Evolutionary conservation across 2,888 invertebrate species (phyloP).

Genomic region (Plebejus melissa): DNA sequence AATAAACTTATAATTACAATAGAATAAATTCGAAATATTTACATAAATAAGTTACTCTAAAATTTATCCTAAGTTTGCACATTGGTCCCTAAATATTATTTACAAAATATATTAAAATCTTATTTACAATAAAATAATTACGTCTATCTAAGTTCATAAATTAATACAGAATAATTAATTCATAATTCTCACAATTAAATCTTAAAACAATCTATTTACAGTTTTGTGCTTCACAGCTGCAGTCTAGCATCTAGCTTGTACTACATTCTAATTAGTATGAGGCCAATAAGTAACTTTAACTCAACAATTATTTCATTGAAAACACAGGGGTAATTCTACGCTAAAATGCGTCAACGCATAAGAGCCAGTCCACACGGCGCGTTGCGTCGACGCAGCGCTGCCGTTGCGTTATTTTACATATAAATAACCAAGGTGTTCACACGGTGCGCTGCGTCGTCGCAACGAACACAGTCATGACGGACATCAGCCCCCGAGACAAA

Average conservation of each 20-base stretch:
- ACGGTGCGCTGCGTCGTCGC: no score
- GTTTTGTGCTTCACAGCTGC: slow-evolving; percentile 23
- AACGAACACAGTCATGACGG: no score
- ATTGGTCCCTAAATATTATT: slow-evolving; percentile 28
- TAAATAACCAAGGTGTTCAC: no score
- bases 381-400: no score
- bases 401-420: no score
- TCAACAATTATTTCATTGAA: background rate
- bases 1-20: background rate
- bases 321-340: background rate
- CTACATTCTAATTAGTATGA: background rate
- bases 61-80: slow-evolving; percentile 27
- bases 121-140: slow-evolving; percentile 21
- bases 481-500: no score
- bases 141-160: background rate
- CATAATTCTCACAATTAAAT: background rate
- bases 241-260: background rate
- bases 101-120: slow-evolving; percentile 24
- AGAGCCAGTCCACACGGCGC: no score
- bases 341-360: background rate
- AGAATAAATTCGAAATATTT: background rate
- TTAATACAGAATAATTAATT: background rate
- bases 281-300: background rate
- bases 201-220: slow-evolving; percentile 25
- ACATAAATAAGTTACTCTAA: background rate